Evolutionary conservation across 2,113 vertebrate species (phyloP), one percentile per base, ranked within the genome.

Genomic region (Acrocephalus arundinaceus): DNA sequence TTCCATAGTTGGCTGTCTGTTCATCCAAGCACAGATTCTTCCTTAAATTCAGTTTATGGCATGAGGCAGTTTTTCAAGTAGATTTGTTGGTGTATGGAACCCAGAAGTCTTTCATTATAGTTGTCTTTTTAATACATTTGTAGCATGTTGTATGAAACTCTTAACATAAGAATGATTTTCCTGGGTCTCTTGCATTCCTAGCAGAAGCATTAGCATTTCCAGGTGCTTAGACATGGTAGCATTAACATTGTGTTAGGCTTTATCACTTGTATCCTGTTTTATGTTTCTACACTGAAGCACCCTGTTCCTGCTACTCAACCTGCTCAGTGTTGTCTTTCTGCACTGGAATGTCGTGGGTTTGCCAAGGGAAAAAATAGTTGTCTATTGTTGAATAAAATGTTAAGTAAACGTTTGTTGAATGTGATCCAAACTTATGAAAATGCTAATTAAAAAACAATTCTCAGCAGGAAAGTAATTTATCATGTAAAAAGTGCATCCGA

Each of bases 381-480:
- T 58, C 65, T 75, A 30, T 55, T 48, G 39, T 52, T 91, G 77
- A 93, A 70, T 91, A 87, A 91, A 87, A 93, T 57, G 48, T 94
- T 71, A 87, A 85, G 52, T 71, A 86, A 84, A 37, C n/a, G 25
- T 77, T 92, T 67, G 51, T 84, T 92, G 76, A 91, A 89, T 30
- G 33, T 46, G 62, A 41, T 82, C 70, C 87, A 95, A 78, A 52
- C 48, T 82, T 93, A 23, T 2, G 57, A 81, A 95, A 92, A 82
- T 78, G 81, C 59, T 75, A 78, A 93, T 93, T 81, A 89, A 75
- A 93, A 81, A 71, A 10, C 61, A 78, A 6, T 75, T 61, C 73
- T 89, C 93, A 84, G 52, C 85, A 74, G 91, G 76, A 49, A 73
- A 58, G 86, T 80, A 88, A 83, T 90, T 94, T 70, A 76, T 86